These are phyloP conservation scores for Harpagoxenus sublaevis DNA, from an alignment of 2,888 invertebrate species.

Conservation along the genomic window DNA sequence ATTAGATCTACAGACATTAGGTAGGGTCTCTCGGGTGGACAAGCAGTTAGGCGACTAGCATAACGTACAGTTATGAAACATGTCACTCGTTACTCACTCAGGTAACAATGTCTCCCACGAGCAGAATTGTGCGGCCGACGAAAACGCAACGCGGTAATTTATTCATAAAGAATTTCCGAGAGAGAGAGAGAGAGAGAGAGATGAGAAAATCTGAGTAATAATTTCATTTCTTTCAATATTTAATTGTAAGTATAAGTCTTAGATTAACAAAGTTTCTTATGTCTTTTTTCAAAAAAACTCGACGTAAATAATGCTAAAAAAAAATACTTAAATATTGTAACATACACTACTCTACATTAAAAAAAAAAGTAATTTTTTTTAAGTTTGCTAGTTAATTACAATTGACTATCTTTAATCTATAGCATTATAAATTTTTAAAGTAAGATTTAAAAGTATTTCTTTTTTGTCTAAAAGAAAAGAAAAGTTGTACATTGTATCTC, in stretches of 20 bases:
- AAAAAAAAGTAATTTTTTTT: not conserved
- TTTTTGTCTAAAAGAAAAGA: not conserved
- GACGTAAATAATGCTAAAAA: not conserved
- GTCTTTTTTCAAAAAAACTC: not conserved
- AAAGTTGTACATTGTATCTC: not conserved
- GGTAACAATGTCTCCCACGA: conserved; percentile 71
- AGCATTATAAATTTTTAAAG: not conserved
- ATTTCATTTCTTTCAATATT: not conserved
- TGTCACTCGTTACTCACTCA: conserved; percentile 70
- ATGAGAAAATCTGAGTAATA: not conserved
- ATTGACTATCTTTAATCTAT: not conserved
- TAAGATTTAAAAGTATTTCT: not conserved
- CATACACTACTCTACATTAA: not conserved
- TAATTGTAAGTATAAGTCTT: not conserved
- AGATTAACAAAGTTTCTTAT: not conserved
- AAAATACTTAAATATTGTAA: not conserved
- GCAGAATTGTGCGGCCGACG: not conserved
- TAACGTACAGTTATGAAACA: conserved; percentile 73
- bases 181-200: not conserved
- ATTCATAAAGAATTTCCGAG: conserved; percentile 1
- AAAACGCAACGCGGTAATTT: conserved; percentile 29
- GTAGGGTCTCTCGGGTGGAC: conserved; percentile 66
- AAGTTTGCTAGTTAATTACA: conserved; percentile 3
- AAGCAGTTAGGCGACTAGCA: conserved; percentile 67
- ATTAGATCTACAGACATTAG: conserved; percentile 69